Percentiles rank a stretch among this genome's conserved stretches.
Conservation (phyloP, 2,797 vertebrate genomes). For the Sarcophilus harrisii region DNA sequence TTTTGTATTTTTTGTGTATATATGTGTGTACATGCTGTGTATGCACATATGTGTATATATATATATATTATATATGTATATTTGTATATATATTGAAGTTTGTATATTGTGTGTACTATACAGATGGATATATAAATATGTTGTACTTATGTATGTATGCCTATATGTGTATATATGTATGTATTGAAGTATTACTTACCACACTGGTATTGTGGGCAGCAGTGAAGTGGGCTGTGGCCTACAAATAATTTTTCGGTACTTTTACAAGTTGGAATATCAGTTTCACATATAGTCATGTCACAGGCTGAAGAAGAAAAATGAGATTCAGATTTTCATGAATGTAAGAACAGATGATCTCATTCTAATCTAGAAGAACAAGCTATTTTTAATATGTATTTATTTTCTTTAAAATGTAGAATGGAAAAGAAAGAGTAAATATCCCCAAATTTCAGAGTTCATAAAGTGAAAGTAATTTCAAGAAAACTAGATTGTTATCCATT, state of each 20-base stretch:
- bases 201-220: slow-evolving; percentile 96
- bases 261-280: slow-evolving; percentile 89
- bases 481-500: not conserved
- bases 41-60: no score
- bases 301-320: slow-evolving; percentile 87
- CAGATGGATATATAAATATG: not conserved
- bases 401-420: not conserved
- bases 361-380: slow-evolving; percentile 47
- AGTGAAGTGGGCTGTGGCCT: slow-evolving; percentile 91
- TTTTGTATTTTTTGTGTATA: not conserved
- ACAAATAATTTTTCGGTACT: slow-evolving; percentile 89
- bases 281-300: slow-evolving; percentile 93
- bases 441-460: not conserved
- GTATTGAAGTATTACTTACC: slow-evolving; percentile 85
- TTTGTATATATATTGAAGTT: no score
- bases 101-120: not conserved
- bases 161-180: not conserved
- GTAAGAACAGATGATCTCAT: not conserved
- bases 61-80: not conserved
- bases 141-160: not conserved
- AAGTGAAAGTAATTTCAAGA: not conserved
- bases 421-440: not conserved
- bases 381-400: not conserved
- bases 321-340: not conserved
- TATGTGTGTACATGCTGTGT: not conserved